Base-by-base conservation (phyloP, 1,140 invertebrate genomes). In the Pararge aegeria region DNA sequence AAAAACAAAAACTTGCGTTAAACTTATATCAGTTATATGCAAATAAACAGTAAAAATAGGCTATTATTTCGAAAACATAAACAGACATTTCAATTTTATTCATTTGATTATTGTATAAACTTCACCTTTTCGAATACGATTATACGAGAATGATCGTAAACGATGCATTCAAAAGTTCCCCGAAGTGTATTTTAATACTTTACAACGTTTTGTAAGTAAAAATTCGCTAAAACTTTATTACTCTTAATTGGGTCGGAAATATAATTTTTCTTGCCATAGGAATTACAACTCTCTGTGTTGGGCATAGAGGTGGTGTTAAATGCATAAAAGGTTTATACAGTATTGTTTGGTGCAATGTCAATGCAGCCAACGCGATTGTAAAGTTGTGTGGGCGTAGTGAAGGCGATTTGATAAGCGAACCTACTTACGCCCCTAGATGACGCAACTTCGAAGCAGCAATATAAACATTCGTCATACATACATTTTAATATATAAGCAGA, bases 221-320 rank as follows among this genome's bases (percentile, higher is more conserved):
- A 46, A 21, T 46, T 46, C 42, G 42, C 19, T 46, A 46, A 46
- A 46, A 46, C 42, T 12, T 46, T 46, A 46, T 46, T 46, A 20
- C 42, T 12, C 19, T 46, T 46, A 46, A 46, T 46, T 46, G 42
- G 42, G 42, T 46, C 42, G 16, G 24, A 10, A 34, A 12, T 34
- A 34, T 34, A 4, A 10, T 2, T 12, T 1, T 0, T 6, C n/a
- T 34, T 2, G 5, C 1, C 38, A 42, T 18, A 21, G 42, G 42
- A 46, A 46, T 10, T 10, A 9, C 18, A 46, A 46, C 42, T 20
- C 19, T 46, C 5, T 46, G 4, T 20, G 5, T 4, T 1, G 19
- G 42, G 2, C 10, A 46, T 46, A 46, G 1, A 20, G 16, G 42
- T n/a, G 16, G 1, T 20, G 18, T 20, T 21, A 10, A 46, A 46